A percentile compares a stretch with the other conserved stretches of the same genome.
Conservation (phyloP, 2,888 invertebrate species). For the Watsonalla cultraria region DNA sequence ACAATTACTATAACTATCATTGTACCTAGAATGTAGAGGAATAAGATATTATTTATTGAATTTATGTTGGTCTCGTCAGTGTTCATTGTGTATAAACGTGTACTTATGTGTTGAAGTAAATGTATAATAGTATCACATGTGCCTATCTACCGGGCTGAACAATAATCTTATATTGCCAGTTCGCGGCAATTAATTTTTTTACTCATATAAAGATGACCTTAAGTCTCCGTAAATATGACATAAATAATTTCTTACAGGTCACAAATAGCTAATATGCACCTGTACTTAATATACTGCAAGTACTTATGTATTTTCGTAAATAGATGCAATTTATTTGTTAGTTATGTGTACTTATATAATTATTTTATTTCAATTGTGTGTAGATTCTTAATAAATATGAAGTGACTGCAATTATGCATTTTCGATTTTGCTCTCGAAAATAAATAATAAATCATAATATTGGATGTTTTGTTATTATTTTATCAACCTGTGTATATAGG, state of each 20-base stretch:
- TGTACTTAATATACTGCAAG: conserved; percentile 8
- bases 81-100: conserved; percentile 23
- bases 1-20: conserved; percentile 14
- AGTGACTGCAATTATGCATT: conserved; percentile 53
- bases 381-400: conserved; percentile 63
- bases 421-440: conserved; percentile 62
- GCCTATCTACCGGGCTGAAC: no score
- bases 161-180: no score
- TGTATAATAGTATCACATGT: no score
- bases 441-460: conserved; percentile 26
- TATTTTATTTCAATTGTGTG: conserved; percentile 7
- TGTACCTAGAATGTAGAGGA: conserved; percentile 12
- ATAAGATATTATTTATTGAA: conserved; percentile 36
- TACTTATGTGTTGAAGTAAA: not conserved
- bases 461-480: conserved; percentile 13
- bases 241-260: not conserved
- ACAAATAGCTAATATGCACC: no score
- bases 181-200: no score
- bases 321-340: conserved; percentile 9
- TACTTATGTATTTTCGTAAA: conserved; percentile 9
- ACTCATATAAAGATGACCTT: no score
- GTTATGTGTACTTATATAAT: conserved; percentile 9
- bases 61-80: conserved; percentile 34
- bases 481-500: not conserved
- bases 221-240: no score